Evolutionary conservation across 2,888 invertebrate species (phyloP).

Genomic region (Gymnocheta viridis): DNA sequence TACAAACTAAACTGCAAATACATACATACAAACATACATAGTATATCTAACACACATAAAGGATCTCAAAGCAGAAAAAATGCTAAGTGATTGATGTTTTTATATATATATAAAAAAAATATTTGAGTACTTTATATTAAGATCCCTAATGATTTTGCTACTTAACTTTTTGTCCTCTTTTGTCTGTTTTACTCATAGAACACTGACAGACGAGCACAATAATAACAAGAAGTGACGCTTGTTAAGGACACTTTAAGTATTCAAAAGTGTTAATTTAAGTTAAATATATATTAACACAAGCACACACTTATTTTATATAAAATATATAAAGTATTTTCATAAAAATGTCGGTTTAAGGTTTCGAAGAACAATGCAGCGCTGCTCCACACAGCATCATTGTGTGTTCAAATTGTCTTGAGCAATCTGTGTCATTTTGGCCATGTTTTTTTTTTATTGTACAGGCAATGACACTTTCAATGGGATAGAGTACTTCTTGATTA

Average conservation of each 20-base stretch:
- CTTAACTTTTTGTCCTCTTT: conserved; percentile 50
- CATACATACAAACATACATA: too few species aligned
- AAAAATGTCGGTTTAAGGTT: conserved; percentile 38
- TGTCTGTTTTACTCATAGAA: neutral
- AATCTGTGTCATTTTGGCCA: conserved; percentile 42
- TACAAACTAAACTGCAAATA: neutral
- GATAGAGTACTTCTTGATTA: neutral
- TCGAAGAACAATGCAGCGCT: conserved; percentile 11
- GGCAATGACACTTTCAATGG: conserved; percentile 46
- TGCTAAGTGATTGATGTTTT: conserved; percentile 53
- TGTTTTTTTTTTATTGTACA: neutral
- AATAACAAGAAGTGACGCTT: neutral
- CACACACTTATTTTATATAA: neutral
- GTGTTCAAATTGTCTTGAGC: neutral
- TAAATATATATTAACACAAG: conserved; percentile 6
- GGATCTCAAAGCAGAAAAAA: conserved; percentile 10
- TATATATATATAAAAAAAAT: neutral
- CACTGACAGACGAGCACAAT: neutral
- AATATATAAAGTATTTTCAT: neutral
- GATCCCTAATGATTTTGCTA: conserved; percentile 52
- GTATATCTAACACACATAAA: conserved; percentile 18
- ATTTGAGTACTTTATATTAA: conserved; percentile 35
- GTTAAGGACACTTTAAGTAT: conserved; percentile 22
- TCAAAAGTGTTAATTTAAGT: conserved; percentile 48
- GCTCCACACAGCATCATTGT: neutral